Percentiles rank a stretch among this genome's conserved stretches.
These are phyloP conservation scores for Epinephelus malabaricus DNA, from an alignment of 2,797 vertebrate species.

Conservation along the genomic window DNA sequence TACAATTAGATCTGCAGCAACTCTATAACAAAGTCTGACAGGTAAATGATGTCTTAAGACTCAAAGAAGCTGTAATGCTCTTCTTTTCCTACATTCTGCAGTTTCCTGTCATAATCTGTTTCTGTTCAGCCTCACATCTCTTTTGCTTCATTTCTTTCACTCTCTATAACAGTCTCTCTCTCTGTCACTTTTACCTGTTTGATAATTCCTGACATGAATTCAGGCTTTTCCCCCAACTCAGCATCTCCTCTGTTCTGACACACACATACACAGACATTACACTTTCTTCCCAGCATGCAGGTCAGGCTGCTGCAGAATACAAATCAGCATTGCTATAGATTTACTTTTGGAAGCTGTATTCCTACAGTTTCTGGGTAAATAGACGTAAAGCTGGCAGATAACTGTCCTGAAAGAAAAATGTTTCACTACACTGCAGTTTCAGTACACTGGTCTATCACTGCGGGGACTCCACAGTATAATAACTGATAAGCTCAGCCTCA, in stretches of 20 bases:
- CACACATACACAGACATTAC: conserved; percentile 28
- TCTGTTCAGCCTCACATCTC: neutral
- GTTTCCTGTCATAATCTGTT: neutral
- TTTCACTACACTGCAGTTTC: too few species aligned
- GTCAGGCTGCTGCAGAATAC: conserved; percentile 58
- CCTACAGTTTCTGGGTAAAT: conserved; percentile 7
- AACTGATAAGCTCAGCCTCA: conserved; percentile 3
- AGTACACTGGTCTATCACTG: neutral
- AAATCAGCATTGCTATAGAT: conserved; percentile 57
- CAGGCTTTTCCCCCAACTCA: conserved; percentile 56
- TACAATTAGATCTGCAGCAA: neutral
- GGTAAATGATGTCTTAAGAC: neutral
- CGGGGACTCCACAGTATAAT: conserved; percentile 11
- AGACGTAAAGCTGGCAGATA: neutral
- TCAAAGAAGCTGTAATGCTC: neutral
- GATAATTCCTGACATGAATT: conserved; percentile 57
- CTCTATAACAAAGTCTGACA: neutral
- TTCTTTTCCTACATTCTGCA: too few species aligned
- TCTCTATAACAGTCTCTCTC: conserved; percentile 5
- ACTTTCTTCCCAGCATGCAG: conserved; percentile 39
- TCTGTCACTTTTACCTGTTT: conserved; percentile 56
- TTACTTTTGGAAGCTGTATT: conserved; percentile 34
- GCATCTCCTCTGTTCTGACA: conserved; percentile 59
- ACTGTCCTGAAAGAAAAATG: neutral
- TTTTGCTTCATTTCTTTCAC: neutral